These are phyloP conservation scores for Acleris holmiana DNA, from an alignment of 2,888 invertebrate species.

Conservation along the genomic window DNA sequence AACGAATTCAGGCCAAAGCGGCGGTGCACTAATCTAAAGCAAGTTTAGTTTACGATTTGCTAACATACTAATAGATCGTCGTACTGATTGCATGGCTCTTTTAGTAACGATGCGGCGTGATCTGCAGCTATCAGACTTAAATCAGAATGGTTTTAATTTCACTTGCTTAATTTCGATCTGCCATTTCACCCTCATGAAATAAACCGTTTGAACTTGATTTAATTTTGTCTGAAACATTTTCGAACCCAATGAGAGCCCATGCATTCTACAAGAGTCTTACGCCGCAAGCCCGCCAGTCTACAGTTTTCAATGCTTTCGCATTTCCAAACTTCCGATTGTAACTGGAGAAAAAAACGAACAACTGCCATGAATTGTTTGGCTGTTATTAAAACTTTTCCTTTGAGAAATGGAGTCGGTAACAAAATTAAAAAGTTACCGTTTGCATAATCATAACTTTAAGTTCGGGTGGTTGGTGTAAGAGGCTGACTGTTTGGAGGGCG, in stretches of 20 bases:
- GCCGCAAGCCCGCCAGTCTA: constrained; percentile 47
- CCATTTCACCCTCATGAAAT: background rate
- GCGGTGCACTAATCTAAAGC: constrained; percentile 49
- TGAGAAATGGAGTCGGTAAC: constrained; percentile 54
- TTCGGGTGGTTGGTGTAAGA: constrained; percentile 57
- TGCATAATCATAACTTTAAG: constrained; percentile 57
- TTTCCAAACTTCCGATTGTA: constrained; percentile 58
- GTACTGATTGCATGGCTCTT: constrained; percentile 14
- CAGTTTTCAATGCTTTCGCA: constrained; percentile 54
- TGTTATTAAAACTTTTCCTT: constrained; percentile 64
- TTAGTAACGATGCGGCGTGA: background rate
- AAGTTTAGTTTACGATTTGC: constrained; percentile 40
- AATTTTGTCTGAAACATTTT: constrained; percentile 54
- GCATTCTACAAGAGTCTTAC: constrained; percentile 14
- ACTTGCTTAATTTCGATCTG: background rate
- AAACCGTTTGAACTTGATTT: constrained; percentile 31
- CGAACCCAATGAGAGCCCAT: constrained; percentile 50
- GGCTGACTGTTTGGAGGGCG: constrained; percentile 53
- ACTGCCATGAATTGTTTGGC: constrained; percentile 62
- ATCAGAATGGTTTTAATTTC: constrained; percentile 36
- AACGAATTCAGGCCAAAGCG: constrained; percentile 65
- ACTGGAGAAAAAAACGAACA: constrained; percentile 54
- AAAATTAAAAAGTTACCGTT: constrained; percentile 61
- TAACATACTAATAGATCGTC: constrained; percentile 24
- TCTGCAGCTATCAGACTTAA: constrained; percentile 33